A percentile compares a stretch with the other conserved stretches of the same genome.
These are phyloP conservation scores for Heliconius melpomene DNA, from an alignment of 1,140 invertebrate species.

Conservation along the genomic window DNA sequence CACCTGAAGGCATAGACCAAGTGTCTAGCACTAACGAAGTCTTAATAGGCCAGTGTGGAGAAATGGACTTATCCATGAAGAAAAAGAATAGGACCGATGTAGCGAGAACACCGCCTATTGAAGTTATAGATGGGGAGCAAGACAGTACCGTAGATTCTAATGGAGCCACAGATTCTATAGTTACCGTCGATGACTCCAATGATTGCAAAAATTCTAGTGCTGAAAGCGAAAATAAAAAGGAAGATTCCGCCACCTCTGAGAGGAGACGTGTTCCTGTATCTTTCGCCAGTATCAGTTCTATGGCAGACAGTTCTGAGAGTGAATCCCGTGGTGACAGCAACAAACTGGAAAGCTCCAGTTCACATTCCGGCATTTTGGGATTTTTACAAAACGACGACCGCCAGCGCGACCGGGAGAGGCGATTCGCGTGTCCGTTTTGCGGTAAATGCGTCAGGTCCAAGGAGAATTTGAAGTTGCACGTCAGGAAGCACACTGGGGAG, in stretches of 20 bases:
- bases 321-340: constrained; percentile 68
- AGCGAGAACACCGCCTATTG: constrained; percentile 57
- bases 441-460: constrained; percentile 94
- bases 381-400: constrained; percentile 85
- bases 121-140: constrained; percentile 82
- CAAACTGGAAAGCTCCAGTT: constrained; percentile 68
- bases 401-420: constrained; percentile 84
- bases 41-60: constrained; percentile 77
- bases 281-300: constrained; percentile 77
- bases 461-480: constrained; percentile 93
- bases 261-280: constrained; percentile 71
- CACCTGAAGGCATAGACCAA: constrained; percentile 82
- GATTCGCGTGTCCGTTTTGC: constrained; percentile 93
- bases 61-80: constrained; percentile 78
- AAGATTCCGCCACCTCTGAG: constrained; percentile 56
- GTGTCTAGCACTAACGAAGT: constrained; percentile 88
- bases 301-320: constrained; percentile 76
- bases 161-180: constrained; percentile 68
- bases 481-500: constrained; percentile 93
- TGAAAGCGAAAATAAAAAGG: constrained; percentile 66
- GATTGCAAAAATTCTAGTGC: constrained; percentile 67
- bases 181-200: constrained; percentile 71
- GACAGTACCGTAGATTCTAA: constrained; percentile 86
- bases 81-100: constrained; percentile 63
- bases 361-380: constrained; percentile 84